phyloP scores from a whole-genome alignment of 2,888 invertebrate species.

The Myopa testacea region DNA sequence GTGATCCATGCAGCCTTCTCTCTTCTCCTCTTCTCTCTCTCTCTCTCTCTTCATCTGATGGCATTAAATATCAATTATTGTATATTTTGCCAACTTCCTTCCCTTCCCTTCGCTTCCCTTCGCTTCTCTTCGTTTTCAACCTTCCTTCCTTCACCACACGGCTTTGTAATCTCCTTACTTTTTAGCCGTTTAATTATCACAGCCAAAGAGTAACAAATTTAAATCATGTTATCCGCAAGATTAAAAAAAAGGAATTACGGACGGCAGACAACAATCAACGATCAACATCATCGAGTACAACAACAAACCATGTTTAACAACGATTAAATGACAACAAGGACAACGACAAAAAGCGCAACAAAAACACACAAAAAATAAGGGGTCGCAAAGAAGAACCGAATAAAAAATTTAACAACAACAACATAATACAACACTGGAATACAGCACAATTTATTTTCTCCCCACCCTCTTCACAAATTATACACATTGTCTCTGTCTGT shows the following conservation, averaged over 20 bases:
- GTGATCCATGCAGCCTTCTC: too few species aligned
- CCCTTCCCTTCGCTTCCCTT: background rate
- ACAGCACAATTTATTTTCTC: background rate
- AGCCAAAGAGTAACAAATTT: constrained; percentile 36
- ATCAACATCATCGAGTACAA: background rate
- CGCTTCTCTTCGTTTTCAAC: background rate
- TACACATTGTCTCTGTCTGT: background rate
- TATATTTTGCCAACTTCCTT: background rate
- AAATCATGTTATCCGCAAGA: constrained; percentile 26
- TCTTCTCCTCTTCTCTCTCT: too few species aligned
- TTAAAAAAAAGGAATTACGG: constrained; percentile 16
- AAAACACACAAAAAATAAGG: background rate
- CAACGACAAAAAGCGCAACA: background rate
- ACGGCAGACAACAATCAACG: constrained; percentile 17
- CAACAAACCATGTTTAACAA: constrained; percentile 20
- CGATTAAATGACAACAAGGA: constrained; percentile 4
- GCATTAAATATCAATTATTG: too few species aligned
- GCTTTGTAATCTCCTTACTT: background rate
- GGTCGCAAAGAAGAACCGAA: too few species aligned
- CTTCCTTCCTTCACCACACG: background rate
- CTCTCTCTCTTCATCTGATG: too few species aligned
- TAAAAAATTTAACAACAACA: background rate
- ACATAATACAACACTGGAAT: constrained; percentile 1
- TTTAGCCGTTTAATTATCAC: constrained; percentile 11
- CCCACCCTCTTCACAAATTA: too few species aligned